These are phyloP conservation scores for Elmis aenea DNA, from an alignment of 2,888 invertebrate species.

Conservation along the genomic window DNA sequence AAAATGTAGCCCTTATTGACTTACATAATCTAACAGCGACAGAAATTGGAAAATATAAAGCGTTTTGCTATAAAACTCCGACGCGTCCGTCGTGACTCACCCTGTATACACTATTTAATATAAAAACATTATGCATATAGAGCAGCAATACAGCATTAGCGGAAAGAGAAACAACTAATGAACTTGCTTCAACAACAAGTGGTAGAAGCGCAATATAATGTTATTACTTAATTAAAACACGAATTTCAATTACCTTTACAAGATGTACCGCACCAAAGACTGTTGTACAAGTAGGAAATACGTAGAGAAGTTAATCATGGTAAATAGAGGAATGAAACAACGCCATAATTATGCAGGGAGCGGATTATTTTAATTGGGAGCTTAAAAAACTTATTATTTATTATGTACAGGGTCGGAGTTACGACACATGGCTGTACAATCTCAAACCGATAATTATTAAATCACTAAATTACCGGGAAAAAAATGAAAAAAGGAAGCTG, in stretches of 20 bases:
- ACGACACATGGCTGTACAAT: no score
- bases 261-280: slow-evolving; percentile 26
- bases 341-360: slow-evolving; percentile 44
- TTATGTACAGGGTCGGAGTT: no score
- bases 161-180: slow-evolving; percentile 26
- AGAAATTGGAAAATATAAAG: no score
- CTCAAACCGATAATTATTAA: no score
- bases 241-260: slow-evolving; percentile 42
- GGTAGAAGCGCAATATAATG: slow-evolving; percentile 32
- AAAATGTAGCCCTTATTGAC: no score
- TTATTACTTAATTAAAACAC: slow-evolving; percentile 45
- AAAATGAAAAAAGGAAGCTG: no score
- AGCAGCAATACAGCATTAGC: slow-evolving; percentile 28
- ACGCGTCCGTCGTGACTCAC: no score
- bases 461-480: no score
- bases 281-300: slow-evolving; percentile 15
- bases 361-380: slow-evolving; percentile 47
- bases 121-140: slow-evolving; percentile 39
- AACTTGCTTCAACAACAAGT: slow-evolving; percentile 34
- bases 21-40: no score
- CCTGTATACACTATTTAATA: no score
- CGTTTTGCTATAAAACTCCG: no score
- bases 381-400: no score
- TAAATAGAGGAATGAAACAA: slow-evolving; percentile 41
- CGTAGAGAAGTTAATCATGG: slow-evolving; percentile 34